A percentile compares a stretch with the other conserved stretches of the same genome.
Conservation (phyloP, 2,888 invertebrate species). For the Trisateles emortualis region DNA sequence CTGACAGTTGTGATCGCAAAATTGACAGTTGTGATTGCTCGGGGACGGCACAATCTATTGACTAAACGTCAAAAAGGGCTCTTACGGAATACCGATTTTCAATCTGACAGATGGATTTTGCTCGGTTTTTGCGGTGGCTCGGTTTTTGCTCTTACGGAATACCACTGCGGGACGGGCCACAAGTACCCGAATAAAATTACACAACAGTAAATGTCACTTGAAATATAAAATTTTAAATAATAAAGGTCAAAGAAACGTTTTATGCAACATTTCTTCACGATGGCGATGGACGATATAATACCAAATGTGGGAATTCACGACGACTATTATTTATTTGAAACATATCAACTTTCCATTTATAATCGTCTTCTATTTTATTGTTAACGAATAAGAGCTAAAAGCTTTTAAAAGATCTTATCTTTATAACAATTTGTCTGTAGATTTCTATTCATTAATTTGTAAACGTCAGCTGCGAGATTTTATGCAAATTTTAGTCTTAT, state of each 20-base stretch:
- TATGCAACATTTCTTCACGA: conserved; percentile 29
- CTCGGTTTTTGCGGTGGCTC: too few relatives aligned
- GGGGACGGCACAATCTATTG: too few relatives aligned
- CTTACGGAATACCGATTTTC: too few relatives aligned
- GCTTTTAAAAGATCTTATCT: conserved; percentile 22
- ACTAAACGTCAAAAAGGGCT: too few relatives aligned
- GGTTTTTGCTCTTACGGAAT: too few relatives aligned
- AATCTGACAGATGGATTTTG: too few relatives aligned
- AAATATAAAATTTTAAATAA: conserved; percentile 35
- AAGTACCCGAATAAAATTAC: conserved; percentile 17
- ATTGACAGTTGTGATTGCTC: too few relatives aligned
- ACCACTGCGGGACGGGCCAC: conserved; percentile 12
- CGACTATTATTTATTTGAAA: conserved; percentile 8
- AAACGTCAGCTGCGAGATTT: too few relatives aligned
- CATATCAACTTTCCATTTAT: conserved; percentile 17
- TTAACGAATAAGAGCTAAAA: conserved; percentile 13
- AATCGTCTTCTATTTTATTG: conserved; percentile 27
- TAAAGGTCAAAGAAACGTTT: conserved; percentile 28
- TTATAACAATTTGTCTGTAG: neutral
- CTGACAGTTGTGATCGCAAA: too few relatives aligned
- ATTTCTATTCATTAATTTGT: conserved; percentile 5
- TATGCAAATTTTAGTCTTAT: too few relatives aligned
- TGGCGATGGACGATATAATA: conserved; percentile 7
- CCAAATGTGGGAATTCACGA: conserved; percentile 17
- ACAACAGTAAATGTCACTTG: conserved; percentile 36